Evolutionary conservation across 2,888 invertebrate genomes (phyloP).

Genomic region (Cheilosia impressa): DNA sequence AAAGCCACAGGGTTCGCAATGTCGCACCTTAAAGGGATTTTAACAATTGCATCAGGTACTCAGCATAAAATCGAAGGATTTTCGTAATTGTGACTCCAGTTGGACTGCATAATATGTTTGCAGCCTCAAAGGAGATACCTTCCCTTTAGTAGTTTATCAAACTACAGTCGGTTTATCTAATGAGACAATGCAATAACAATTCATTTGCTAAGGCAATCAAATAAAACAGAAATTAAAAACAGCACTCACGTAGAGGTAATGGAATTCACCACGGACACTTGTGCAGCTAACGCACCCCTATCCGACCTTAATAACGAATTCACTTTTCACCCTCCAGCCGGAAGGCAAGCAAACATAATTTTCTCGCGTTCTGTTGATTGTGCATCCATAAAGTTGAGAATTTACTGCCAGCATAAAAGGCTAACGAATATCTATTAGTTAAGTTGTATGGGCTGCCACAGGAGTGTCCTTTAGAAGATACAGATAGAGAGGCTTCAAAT

Average conservation of each 20-base stretch:
- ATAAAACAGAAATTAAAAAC: slow-evolving; percentile 24
- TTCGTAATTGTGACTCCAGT: neutral
- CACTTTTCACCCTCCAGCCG: neutral
- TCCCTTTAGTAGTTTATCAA: neutral
- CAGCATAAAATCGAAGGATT: neutral
- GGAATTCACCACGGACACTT: slow-evolving; percentile 54
- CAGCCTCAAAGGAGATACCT: neutral
- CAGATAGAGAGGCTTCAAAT: neutral
- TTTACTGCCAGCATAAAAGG: slow-evolving; percentile 48
- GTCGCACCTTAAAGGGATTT: slow-evolving; percentile 60
- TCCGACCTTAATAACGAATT: neutral
- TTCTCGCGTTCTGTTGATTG: slow-evolving; percentile 1
- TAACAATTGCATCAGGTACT: slow-evolving; percentile 1
- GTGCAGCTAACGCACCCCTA: slow-evolving; percentile 34
- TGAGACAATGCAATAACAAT: too few relatives aligned
- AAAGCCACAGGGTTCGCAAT: slow-evolving; percentile 66
- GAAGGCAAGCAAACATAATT: slow-evolving; percentile 3
- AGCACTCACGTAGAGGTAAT: slow-evolving; percentile 30
- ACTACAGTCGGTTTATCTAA: too few relatives aligned
- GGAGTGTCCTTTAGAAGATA: slow-evolving; percentile 14
- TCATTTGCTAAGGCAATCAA: neutral
- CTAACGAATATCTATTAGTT: slow-evolving; percentile 40
- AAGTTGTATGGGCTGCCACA: neutral
- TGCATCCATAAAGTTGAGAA: slow-evolving; percentile 37
- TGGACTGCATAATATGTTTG: neutral